A percentile compares a stretch with the other conserved stretches of the same genome.
Evolutionary conservation across 2,113 vertebrate species (phyloP).

Genomic region (Elanoides forficatus): DNA sequence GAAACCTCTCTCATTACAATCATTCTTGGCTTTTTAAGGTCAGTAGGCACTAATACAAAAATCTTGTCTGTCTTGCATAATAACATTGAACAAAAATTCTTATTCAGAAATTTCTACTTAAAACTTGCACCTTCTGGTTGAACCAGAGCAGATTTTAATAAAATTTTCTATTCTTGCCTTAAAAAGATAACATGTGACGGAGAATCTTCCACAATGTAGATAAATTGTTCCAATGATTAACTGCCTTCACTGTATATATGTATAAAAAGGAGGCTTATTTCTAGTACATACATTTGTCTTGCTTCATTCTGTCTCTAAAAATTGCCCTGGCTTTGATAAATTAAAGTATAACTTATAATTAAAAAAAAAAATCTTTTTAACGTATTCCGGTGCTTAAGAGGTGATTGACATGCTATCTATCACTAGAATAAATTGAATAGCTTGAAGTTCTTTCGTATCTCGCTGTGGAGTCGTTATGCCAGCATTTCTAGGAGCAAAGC

Average conservation of each 20-base stretch:
- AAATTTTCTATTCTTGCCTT: slow-evolving; percentile 25
- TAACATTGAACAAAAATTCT: neutral
- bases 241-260: slow-evolving; percentile 23
- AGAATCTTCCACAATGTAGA: slow-evolving; percentile 40
- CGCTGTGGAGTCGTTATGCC: neutral
- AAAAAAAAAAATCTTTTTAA: neutral
- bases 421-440: slow-evolving; percentile 42
- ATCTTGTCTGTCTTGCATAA: neutral
- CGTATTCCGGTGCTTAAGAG: neutral
- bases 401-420: slow-evolving; percentile 18
- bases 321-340: slow-evolving; percentile 33
- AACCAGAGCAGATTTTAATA: slow-evolving; percentile 31
- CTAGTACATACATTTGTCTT: slow-evolving; percentile 47
- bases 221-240: slow-evolving; percentile 53
- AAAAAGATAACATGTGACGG: slow-evolving; percentile 47
- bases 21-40: neutral
- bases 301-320: slow-evolving; percentile 48
- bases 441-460: slow-evolving; percentile 15
- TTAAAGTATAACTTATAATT: slow-evolving; percentile 46
- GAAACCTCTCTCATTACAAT: slow-evolving; percentile 21
- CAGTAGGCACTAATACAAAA: neutral
- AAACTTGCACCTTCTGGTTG: slow-evolving; percentile 20
- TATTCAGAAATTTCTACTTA: neutral
- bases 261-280: slow-evolving; percentile 50
- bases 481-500: slow-evolving; percentile 46